Base-by-base conservation (phyloP, 2,888 invertebrate genomes). In the Lathronympha strigana region DNA sequence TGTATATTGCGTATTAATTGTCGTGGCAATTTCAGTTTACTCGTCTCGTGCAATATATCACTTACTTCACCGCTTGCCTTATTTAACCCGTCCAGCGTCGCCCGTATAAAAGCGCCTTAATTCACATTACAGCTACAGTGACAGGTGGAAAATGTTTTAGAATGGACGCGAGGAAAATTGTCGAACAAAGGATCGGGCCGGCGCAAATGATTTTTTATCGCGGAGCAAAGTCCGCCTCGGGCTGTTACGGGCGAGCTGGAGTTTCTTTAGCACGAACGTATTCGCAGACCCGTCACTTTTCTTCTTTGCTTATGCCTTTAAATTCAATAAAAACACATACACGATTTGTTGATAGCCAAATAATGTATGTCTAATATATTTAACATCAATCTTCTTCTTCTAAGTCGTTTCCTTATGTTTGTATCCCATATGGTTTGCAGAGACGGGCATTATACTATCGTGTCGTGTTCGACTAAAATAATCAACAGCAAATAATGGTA, bases 151-250 rank as follows among this genome's bases (percentile, higher is more conserved):
- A 66, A 66, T 61, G 61, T 60, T 66, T 66, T 61, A 66, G 67
- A 54, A 64, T 60, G 45, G 50, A 51, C 61, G 64, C 64, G 54
- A 66, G 71, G 66, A 67, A 68, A 71, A 69, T 69, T 62, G 66
- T 68, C 61, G 69, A 68, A 70, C 71, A 70, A 68, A 68, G 68
- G 71, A 63, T 66, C 38, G 63, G 54, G 55, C 62, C 47, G 49
- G 54, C 47, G 53, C 67, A 66, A 71, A 68, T 69, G 70, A 69
- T 71, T 71, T 71, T 71, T 71, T 68, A 71, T 71, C 69, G 67
- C 47, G 67, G 40, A 68, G 62, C 69, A 63, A 55, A 69, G 51
- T 58, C 47, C 38, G 71, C 71, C 67, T 54, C 68, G 45, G 67
- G 71, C 68, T 61, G 58, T 49, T 67, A 63, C 54, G 36, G 63